Evolutionary conservation across 2,797 vertebrate species (phyloP).

Genomic region (Eospalax fontanierii): DNA sequence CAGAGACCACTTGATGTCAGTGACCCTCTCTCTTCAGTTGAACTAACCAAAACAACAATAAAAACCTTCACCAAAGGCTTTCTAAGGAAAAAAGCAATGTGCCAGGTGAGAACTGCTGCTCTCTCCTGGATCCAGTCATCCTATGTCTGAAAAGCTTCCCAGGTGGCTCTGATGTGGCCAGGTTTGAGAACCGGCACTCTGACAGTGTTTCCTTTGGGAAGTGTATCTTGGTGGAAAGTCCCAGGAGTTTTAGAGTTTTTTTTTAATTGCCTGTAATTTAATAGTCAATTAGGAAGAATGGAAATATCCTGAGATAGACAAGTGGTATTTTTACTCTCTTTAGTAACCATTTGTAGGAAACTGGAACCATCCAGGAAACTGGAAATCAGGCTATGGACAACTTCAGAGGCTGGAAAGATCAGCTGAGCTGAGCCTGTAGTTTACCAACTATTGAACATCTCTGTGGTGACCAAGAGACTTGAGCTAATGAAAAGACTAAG

Average conservation of each 20-base stretch:
- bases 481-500: slow-evolving; percentile 3
- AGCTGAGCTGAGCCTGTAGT: neutral
- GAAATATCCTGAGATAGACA: neutral
- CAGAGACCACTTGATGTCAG: neutral
- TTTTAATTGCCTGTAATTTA: slow-evolving; percentile 55
- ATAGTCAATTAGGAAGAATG: neutral
- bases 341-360: neutral
- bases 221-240: slow-evolving; percentile 52
- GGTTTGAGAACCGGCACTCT: neutral
- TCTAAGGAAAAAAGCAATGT: neutral
- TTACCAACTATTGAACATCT: neutral
- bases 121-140: neutral
- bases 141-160: neutral
- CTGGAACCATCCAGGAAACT: neutral
- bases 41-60: neutral
- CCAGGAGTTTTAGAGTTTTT: slow-evolving; percentile 30
- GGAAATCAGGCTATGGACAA: neutral
- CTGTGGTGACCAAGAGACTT: neutral
- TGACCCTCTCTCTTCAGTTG: neutral
- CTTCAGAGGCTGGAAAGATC: neutral
- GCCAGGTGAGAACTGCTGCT: neutral
- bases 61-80: neutral
- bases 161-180: neutral
- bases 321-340: neutral
- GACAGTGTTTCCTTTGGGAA: slow-evolving; percentile 52